A percentile compares a stretch with the other conserved stretches of the same genome.
Conservation (phyloP, 2,888 invertebrate genomes). For the Diarsia dahlii region DNA sequence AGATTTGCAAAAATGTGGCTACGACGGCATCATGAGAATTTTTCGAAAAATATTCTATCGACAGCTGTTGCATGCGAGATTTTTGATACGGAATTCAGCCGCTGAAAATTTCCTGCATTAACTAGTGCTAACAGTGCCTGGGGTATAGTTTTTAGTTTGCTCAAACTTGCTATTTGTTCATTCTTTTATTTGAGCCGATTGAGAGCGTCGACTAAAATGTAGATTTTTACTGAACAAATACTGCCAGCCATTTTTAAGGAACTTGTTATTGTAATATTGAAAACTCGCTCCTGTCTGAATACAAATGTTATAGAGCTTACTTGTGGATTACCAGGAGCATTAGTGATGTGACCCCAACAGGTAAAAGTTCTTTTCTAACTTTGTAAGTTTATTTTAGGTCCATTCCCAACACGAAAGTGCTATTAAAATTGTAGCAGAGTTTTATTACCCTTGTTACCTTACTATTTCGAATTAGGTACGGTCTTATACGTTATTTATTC, state of each 20-base stretch:
- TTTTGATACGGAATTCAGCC: conserved; percentile 75
- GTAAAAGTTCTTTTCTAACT: neutral
- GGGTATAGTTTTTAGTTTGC: conserved; percentile 23
- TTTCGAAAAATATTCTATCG: conserved; percentile 80
- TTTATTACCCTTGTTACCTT: conserved; percentile 33
- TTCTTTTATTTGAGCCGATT: conserved; percentile 18
- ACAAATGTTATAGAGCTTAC: neutral
- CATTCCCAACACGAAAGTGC: conserved; percentile 26
- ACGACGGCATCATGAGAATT: conserved; percentile 64
- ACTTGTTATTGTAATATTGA: neutral
- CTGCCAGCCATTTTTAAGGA: neutral
- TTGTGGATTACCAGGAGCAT: neutral
- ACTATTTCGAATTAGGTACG: conserved; percentile 26
- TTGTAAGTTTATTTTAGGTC: conserved; percentile 3
- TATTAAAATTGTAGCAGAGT: conserved; percentile 36
- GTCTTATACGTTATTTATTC: conserved; percentile 31
- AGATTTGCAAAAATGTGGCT: conserved; percentile 72
- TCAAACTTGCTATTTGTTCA: conserved; percentile 27
- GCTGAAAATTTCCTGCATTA: conserved; percentile 38
- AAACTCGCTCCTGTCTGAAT: too few relatives aligned
- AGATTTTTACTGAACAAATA: neutral
- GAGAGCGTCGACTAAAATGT: neutral
- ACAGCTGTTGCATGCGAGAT: conserved; percentile 78
- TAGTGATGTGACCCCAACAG: neutral
- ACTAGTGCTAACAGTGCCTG: conserved; percentile 30